Base-by-base conservation (phyloP, 1,140 invertebrate genomes). In the Micrasema longulum region DNA sequence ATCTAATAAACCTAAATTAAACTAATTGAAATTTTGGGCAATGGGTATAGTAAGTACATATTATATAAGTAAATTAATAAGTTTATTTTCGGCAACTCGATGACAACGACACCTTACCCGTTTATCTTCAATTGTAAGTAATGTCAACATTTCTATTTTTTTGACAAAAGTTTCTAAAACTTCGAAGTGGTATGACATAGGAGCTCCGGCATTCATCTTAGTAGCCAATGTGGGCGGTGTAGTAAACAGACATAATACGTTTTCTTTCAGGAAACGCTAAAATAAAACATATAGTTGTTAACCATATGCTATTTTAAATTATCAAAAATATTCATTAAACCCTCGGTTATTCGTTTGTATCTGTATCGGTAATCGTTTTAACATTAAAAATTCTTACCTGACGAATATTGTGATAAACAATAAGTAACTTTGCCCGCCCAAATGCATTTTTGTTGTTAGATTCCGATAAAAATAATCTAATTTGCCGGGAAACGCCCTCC, bases 401-500 rank as follows among this genome's bases (percentile, higher is more conserved):
- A 0, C 18, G 14, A 31, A 69, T 57, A 16, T 75, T 75, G 26
- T 75, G 73, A 65, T 72, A 75, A 12, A 65, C 70, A 9, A 65
- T 68, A 9, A 74, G 57, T 36, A 74, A 64, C 57, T 74, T 74
- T 18, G 62, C 20, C 16, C 57, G n/a, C 12, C 41, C 68, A 41
- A 70, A 48, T 14, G 22, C 48, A 12, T 22, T 3, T 22, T 45
- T 45, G 10, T 50, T 9, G 7, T n/a, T 16, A 31, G 36, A 22
- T 3, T 20, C 41, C 12, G 78, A 62, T 20, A 84, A 79, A n/a
- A 85, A 69, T 70, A 82, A 83, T 41, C 82, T 77, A 63, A 85
- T 76, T 69, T 84, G 82, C 53, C 82, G 78, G 60, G 82, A 77
- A 6, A 84, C 70, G 14, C 81, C 83, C 68, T 84, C 82, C 77